phyloP scores from a whole-genome alignment of 2,888 invertebrate species.

The Melanophora roralis region DNA sequence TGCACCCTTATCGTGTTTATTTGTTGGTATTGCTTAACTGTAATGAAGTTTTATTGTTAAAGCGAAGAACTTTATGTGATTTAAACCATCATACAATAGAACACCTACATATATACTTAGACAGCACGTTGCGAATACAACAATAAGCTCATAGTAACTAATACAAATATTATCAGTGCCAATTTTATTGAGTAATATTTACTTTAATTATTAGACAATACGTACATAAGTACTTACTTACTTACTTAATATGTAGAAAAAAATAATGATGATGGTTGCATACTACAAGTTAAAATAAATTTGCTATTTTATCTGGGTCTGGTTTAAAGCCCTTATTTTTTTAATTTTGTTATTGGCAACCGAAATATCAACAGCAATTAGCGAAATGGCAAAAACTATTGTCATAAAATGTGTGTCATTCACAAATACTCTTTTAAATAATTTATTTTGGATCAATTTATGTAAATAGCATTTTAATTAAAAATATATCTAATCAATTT shows the following conservation, averaged over 20 bases:
- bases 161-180: background rate
- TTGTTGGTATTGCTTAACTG: background rate
- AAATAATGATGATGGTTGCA: conserved; percentile 11
- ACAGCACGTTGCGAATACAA: background rate
- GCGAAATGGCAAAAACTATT: background rate
- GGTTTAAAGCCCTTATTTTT: conserved; percentile 24
- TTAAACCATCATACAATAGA: background rate
- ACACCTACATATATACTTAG: background rate
- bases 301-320: background rate
- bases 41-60: conserved; percentile 31
- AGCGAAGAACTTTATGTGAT: background rate
- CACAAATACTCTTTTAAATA: background rate
- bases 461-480: conserved; percentile 38
- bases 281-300: background rate
- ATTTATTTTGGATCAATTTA: conserved; percentile 2
- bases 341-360: background rate
- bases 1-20: conserved; percentile 46
- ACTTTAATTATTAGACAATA: conserved; percentile 12
- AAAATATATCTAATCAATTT: conserved; percentile 46
- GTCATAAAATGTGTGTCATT: conserved; percentile 4
- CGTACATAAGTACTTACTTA: too few relatives aligned
- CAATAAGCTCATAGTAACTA: background rate
- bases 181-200: conserved; percentile 35
- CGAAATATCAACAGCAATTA: background rate
- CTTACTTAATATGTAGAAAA: background rate